Evolutionary conservation across 2,888 invertebrate species (phyloP).

Genomic region (Lycaena phlaeas): DNA sequence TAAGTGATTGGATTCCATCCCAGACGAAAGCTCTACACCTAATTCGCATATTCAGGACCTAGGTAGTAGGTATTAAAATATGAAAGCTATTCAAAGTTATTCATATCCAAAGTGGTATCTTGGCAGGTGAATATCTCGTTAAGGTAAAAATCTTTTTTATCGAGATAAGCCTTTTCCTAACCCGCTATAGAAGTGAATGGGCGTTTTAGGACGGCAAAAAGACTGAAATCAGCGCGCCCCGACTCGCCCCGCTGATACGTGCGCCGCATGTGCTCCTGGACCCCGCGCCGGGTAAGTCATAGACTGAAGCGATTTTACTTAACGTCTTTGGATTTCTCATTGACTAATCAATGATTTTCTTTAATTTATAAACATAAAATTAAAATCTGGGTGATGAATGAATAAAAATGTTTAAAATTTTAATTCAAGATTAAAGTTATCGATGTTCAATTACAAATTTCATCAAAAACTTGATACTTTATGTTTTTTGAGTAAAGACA

Average conservation of each 20-base stretch:
- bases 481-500: too few species aligned
- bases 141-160: not conserved
- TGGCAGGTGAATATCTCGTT: conserved; percentile 7
- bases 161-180: conserved; percentile 1
- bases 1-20: not conserved
- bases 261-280: conserved; percentile 37
- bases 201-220: conserved; percentile 26
- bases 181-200: conserved; percentile 5
- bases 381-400: too few species aligned
- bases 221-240: conserved; percentile 52
- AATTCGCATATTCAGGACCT: too few species aligned
- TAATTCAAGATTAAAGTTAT: too few species aligned
- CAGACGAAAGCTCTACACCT: not conserved
- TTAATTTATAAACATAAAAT: too few species aligned
- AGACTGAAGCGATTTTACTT: conserved; percentile 11
- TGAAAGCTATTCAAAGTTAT: conserved; percentile 1
- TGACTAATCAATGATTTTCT: too few species aligned
- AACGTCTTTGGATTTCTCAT: too few species aligned
- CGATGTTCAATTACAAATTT: too few species aligned
- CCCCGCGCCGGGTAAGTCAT: conserved; percentile 8
- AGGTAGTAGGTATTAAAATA: not conserved
- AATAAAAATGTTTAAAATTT: too few species aligned
- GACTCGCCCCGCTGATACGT: conserved; percentile 45
- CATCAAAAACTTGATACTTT: too few species aligned
- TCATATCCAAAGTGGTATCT: conserved; percentile 7